Evolutionary conservation across 2,888 invertebrate species (phyloP), one percentile per base, ranked within the genome.

Genomic region (Morinoia aosen): DNA sequence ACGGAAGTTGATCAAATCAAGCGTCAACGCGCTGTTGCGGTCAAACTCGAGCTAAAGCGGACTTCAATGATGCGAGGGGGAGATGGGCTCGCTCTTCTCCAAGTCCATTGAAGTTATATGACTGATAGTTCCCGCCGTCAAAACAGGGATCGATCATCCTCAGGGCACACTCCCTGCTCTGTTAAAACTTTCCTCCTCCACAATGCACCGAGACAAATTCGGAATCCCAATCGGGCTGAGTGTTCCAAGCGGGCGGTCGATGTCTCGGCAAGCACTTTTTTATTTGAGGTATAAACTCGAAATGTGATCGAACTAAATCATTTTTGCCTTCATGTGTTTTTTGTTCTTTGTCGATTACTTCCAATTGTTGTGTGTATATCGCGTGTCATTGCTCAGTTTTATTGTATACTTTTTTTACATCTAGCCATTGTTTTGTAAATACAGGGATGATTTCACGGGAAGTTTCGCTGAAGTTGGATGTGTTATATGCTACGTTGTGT

Each of bases 51-150:
- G 25, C 76, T 76, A 76, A 76, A 76, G 25, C 33, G 76, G 33
- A 33, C 76, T 12, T 76, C 76, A 76, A 76, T 76, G 25, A 76
- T 76, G 76, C 25, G 25, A 76, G 76, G 33, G 76, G 33, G 76
- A 76, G 76, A 76, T 76, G 76, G 76, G 25, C 33, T 25, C 19
- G 76, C 76, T 76, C 76, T 76, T 76, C 76, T 76, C 33, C 12
- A 33, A 76, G 76, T 76, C 76, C 19, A 76, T 76, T 76, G 76
- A 76, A 76, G 76, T 76, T 76, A 33, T 3, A 76, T 76, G 76
- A 76, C 76, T 76, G 76, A 76, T 76, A 76, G 76, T 76, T 76
- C 76, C 76, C 76, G 25, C 76, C 76, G 76, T 76, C 76, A 76
- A 76, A 76, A 76, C 76, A 76, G 76, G 25, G 76, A 76, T 76